Conservation (phyloP, 1,140 invertebrate genomes). For the Calosoma granatense region DNA sequence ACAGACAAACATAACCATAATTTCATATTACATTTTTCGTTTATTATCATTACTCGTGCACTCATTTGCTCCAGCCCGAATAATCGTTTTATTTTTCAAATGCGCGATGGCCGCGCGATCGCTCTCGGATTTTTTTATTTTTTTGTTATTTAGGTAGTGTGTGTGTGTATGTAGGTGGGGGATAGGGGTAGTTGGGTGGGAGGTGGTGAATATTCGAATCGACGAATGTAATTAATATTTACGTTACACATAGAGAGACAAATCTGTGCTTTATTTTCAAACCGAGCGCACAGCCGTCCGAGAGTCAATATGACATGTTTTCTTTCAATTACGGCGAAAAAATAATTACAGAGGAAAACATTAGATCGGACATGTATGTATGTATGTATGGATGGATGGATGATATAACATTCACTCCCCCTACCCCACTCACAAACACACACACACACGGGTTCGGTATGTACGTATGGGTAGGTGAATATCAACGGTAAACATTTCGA, state of each 20-base stretch:
- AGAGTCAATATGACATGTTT: slow-evolving; percentile 7
- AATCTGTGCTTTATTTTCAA: slow-evolving; percentile 8
- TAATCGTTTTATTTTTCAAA: background rate
- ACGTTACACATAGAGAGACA: slow-evolving; percentile 3
- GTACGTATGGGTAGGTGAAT: too few relatives aligned
- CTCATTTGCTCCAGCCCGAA: background rate
- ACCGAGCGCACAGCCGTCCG: background rate
- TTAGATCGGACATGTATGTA: slow-evolving; percentile 7
- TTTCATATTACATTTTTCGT: background rate
- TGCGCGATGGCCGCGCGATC: background rate
- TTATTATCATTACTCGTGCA: background rate
- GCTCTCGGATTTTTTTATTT: background rate
- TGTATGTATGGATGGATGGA: background rate
- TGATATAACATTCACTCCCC: too few relatives aligned
- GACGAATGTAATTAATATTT: slow-evolving; percentile 9
- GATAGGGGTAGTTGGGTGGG: background rate
- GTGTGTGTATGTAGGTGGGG: background rate
- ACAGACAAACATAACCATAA: background rate
- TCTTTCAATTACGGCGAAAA: slow-evolving; percentile 8
- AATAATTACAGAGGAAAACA: slow-evolving; percentile 8
- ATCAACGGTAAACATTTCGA: slow-evolving; percentile 7
- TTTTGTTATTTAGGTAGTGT: slow-evolving; percentile 1
- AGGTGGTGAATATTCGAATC: background rate
- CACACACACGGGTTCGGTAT: too few relatives aligned
- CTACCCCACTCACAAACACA: too few relatives aligned